Evolutionary conservation across 2,888 invertebrate species (phyloP).

Genomic region (Melinaea marsaeus): DNA sequence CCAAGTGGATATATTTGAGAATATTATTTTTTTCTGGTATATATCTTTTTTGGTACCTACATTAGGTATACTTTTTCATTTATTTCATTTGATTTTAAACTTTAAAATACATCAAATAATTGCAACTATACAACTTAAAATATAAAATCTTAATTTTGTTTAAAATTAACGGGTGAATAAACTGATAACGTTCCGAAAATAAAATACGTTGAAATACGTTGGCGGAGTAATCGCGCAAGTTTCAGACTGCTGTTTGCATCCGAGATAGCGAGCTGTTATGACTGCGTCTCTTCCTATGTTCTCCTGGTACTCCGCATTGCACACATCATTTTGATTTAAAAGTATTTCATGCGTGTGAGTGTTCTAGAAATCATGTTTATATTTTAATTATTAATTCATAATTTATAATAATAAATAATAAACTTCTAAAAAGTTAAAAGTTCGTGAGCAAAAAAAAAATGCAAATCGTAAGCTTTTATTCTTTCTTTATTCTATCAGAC

Average conservation of each 20-base stretch:
- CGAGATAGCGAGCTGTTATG: slow-evolving; percentile 55
- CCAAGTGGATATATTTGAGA: no score
- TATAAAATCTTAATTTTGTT: not conserved
- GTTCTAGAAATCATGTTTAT: not conserved
- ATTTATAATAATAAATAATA: no score
- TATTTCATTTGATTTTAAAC: no score
- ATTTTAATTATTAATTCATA: no score
- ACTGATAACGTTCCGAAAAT: slow-evolving; percentile 43
- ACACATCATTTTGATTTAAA: slow-evolving; percentile 18
- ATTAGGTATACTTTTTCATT: no score
- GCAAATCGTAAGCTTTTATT: no score
- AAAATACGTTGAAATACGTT: slow-evolving; percentile 53
- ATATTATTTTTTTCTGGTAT: no score
- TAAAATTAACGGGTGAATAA: slow-evolving; percentile 5
- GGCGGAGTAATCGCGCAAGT: slow-evolving; percentile 54
- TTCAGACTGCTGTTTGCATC: slow-evolving; percentile 55
- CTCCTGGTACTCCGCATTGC: slow-evolving; percentile 9
- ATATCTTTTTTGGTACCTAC: no score
- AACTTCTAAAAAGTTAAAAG: no score
- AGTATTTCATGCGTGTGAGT: slow-evolving; percentile 8
- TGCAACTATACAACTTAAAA: not conserved
- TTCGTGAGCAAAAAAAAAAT: no score
- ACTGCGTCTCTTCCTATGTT: slow-evolving; percentile 40
- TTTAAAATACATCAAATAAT: not conserved
- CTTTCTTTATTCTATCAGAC: no score